phyloP scores from a whole-genome alignment of 2,113 vertebrate genomes.

The Dicentrarchus labrax region DNA sequence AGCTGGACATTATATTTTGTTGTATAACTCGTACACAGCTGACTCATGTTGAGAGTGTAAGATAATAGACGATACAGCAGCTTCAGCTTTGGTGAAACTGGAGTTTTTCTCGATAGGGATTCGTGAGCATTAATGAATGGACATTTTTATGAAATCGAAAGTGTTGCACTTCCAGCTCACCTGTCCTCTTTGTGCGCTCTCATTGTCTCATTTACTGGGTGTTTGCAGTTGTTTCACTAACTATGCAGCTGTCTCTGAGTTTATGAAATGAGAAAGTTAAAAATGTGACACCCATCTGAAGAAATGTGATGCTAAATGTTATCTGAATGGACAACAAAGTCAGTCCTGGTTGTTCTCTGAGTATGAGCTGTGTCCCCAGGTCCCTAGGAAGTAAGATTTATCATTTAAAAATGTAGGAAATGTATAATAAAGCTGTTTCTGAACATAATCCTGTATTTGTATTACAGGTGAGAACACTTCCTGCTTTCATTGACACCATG shows the following conservation, averaged over 20 bases:
- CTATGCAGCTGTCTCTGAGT: neutral
- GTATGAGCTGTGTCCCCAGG: neutral
- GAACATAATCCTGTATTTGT: neutral
- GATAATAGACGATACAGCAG: neutral
- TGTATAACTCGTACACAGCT: too few relatives aligned
- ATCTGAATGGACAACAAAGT: neutral
- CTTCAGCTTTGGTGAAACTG: neutral
- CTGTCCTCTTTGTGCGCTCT: neutral
- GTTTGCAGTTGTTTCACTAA: neutral
- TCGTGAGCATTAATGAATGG: neutral
- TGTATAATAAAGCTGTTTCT: neutral
- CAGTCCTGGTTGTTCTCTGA: neutral
- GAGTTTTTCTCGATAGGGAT: neutral
- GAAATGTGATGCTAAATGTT: neutral
- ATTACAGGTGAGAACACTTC: conserved; percentile 51
- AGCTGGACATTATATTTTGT: neutral
- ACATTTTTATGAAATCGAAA: conserved; percentile 40
- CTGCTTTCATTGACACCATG: conserved; percentile 53
- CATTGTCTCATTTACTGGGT: neutral
- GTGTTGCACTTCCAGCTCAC: neutral
- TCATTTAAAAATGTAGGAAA: neutral
- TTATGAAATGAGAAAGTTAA: neutral
- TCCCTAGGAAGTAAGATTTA: neutral
- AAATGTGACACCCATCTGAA: neutral
- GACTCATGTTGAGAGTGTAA: neutral